Evolutionary conservation across 2,113 vertebrate genomes (phyloP), one percentile per base, ranked within the genome.

Genomic region (Hippopotamus amphibius): DNA sequence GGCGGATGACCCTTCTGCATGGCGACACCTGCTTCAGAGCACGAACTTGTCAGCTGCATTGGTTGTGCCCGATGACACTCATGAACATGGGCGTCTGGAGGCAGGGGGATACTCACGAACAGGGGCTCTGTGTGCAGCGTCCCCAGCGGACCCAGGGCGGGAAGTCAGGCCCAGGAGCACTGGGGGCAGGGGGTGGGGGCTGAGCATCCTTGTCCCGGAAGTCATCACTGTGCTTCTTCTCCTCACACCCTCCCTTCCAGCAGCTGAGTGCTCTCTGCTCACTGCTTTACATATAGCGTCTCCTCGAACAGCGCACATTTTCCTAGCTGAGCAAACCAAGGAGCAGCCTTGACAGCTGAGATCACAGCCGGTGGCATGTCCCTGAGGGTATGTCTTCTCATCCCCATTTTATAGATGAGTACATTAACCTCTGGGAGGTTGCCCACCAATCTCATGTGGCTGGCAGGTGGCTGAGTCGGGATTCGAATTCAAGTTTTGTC

Each of bases 261-360:
- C n/a, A 4, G 22, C 46, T 8, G 43, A 19, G 43, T 6, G 21
- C 59, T 41, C 59, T 41, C 24, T 53, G 48, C 76, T 37, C n/a
- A 2, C n/a, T 5, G 5, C 37, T n/a, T 17, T 13, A 3, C 9
- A 0, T 7, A 10, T 1, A 0, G 24, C 13, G 59, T 24, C 41
- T 57, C 33, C 43, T 6, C 5, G 0, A 48, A 5, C 1, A 0
- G 8, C 50, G 0, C 63, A 33, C 0, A 24, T 28, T 84, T 59
- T 26, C 74, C 66, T 6, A 50, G 30, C 6, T 21, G 17, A 46
- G 46, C 46, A 82, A 9, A 61, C 7, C 22, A 43, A 88, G 26
- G 19, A 53, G 15, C 5, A 6, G 15, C 66, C 21, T 0, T 1
- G 74, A 9, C 55, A 55, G n/a, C 85, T 4, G 69, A 84, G 53